Base-by-base conservation (phyloP, 2,113 vertebrate genomes). In the Mobula birostris region DNA sequence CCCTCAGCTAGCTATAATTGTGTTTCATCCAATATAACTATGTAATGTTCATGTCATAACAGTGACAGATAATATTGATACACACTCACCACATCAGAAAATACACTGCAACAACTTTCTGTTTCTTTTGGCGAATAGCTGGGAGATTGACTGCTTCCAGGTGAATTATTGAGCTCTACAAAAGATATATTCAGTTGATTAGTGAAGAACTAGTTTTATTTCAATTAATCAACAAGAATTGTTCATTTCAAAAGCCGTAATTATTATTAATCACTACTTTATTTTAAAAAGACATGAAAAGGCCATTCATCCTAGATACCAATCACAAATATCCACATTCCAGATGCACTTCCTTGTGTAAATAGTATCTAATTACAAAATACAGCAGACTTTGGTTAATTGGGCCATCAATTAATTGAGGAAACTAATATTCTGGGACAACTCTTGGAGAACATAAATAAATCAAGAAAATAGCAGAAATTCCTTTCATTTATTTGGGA, bases 51-150 rank as follows among this genome's bases (percentile, higher is more conserved):
- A 78, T 29, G 48, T 77, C 74, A 61, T 27, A 70, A 72, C 17
- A 78, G 8, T 15, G 40, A 63, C 74, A 91, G n/a, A 72, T 32
- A 15, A 76, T 72, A 36, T 68, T 93, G 32, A 19, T 93, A 21
- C 21, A 80, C 70, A 95, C 97, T 97, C 95, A 98, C 98, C 88
- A 85, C 91, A 17, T 96, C 95, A n/a, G 97, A 96, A 95, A 96
- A 96, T 94, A 96, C 97, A 95, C 95, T 97, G 83, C 95, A 94
- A 95, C 88, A 96, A 95, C 95, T 96, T 0, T 96, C 96, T 12
- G 95, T 95, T 77, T 95, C 95, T 94, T 94, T 95, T 80, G 96
- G 96, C 94, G 96, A 97, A 94, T 95, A 97, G 95, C 94, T 95
- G 91, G 96, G 94, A 85, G 95, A 96, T 68, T 95, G 95, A 88